phyloP scores from a whole-genome alignment of 1,140 invertebrate genomes.

The Tribolium madens region DNA sequence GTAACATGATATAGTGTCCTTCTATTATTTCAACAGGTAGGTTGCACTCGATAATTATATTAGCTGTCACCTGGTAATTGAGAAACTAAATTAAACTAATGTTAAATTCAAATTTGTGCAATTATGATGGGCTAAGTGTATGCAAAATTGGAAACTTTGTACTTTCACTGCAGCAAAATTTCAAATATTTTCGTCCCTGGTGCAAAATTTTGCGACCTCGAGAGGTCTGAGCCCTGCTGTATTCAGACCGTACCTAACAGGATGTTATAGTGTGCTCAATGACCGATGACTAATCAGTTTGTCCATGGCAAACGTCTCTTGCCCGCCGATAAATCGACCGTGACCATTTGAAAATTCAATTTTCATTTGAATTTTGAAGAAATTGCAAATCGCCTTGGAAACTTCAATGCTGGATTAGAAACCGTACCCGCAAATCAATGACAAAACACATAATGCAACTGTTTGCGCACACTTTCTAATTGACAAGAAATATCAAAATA shows the following conservation, averaged over 20 bases:
- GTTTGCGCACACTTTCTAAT: constrained; percentile 33
- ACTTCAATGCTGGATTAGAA: constrained; percentile 16
- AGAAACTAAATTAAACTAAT: constrained; percentile 11
- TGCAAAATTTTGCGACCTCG: background rate
- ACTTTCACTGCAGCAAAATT: background rate
- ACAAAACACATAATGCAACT: constrained; percentile 37
- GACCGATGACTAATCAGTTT: constrained; percentile 34
- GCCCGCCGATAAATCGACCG: background rate
- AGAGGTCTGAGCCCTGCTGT: constrained; percentile 1
- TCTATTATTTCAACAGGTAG: background rate
- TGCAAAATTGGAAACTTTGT: constrained; percentile 17
- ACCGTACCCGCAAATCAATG: constrained; percentile 23
- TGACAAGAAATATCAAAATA: constrained; percentile 32
- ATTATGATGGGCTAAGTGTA: background rate
- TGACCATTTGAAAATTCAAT: constrained; percentile 4
- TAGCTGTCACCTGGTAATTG: background rate
- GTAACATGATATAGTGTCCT: constrained; percentile 27
- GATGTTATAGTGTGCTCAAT: constrained; percentile 35
- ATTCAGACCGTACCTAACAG: constrained; percentile 14
- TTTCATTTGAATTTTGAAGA: background rate
- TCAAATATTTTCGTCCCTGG: no score
- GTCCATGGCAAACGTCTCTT: constrained; percentile 34
- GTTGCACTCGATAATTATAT: background rate
- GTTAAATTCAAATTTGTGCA: constrained; percentile 14
- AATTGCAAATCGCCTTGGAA: background rate